These are phyloP conservation scores for Hypsopygia costalis DNA, from an alignment of 2,888 invertebrate species.

Conservation along the genomic window DNA sequence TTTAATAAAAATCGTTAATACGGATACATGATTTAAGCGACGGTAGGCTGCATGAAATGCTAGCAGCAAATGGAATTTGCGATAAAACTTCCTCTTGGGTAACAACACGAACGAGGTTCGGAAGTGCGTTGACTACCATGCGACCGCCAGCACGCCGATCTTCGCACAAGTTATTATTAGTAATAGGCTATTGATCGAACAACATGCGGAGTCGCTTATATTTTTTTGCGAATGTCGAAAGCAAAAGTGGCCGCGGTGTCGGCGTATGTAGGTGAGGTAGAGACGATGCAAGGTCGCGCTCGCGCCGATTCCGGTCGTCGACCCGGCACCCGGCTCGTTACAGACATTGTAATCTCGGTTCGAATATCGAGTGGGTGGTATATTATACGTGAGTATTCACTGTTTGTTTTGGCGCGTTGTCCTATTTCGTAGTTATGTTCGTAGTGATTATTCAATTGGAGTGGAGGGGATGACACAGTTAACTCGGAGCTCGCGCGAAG, in stretches of 20 bases:
- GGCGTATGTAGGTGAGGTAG: slow-evolving; percentile 75
- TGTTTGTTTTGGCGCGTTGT: slow-evolving; percentile 16
- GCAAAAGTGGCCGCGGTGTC: slow-evolving; percentile 75
- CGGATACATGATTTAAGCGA: too few species aligned
- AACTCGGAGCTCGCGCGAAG: neutral
- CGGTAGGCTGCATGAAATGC: too few species aligned
- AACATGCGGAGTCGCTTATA: slow-evolving; percentile 24
- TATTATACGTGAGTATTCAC: slow-evolving; percentile 5
- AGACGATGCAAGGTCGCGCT: slow-evolving; percentile 74
- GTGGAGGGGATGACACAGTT: neutral
- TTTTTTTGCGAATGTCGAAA: slow-evolving; percentile 77
- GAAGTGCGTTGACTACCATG: neutral
- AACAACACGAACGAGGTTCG: neutral
- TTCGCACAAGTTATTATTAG: neutral
- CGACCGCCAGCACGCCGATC: slow-evolving; percentile 6
- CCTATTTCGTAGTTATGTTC: slow-evolving; percentile 11
- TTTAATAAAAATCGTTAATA: too few species aligned
- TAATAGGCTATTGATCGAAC: slow-evolving; percentile 24
- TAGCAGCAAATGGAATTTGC: slow-evolving; percentile 1
- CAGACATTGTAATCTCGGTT: slow-evolving; percentile 41
- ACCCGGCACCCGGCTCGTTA: slow-evolving; percentile 43
- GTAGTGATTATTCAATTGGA: slow-evolving; percentile 4
- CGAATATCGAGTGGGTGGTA: slow-evolving; percentile 25
- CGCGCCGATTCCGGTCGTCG: slow-evolving; percentile 76
- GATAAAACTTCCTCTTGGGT: slow-evolving; percentile 4